phyloP scores from a whole-genome alignment of 2,797 vertebrate genomes.

The Prionace glauca region DNA sequence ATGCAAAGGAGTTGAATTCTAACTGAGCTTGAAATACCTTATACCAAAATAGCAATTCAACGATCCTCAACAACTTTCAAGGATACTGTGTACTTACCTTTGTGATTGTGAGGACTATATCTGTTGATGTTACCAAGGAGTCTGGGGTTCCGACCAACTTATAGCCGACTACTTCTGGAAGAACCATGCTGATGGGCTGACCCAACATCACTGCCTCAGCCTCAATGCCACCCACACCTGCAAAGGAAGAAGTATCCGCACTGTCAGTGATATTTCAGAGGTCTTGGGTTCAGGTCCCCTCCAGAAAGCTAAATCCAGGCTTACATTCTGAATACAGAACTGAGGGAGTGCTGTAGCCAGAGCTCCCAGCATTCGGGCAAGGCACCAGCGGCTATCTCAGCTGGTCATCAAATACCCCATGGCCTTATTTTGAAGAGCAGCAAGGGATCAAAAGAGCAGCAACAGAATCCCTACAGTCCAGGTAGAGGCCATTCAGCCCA shows the following conservation, averaged over 20 bases:
- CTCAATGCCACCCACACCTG: constrained; percentile 95
- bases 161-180: constrained; percentile 92
- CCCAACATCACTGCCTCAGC: constrained; percentile 97
- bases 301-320: background rate
- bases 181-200: constrained; percentile 95
- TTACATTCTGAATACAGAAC: background rate
- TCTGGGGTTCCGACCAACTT: constrained; percentile 71
- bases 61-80: too few relatives aligned
- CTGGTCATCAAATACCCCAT: background rate
- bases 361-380: background rate
- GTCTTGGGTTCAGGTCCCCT: background rate
- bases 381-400: background rate
- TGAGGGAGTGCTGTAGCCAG: background rate
- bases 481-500: too few relatives aligned
- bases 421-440: background rate
- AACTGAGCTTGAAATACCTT: background rate
- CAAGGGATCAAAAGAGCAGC: background rate
- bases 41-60: background rate
- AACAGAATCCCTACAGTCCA: too few relatives aligned
- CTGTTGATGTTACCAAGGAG: constrained; percentile 85
- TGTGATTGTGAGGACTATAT: constrained; percentile 94
- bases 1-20: background rate
- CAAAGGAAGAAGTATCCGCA: background rate
- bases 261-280: background rate
- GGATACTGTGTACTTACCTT: constrained; percentile 66